These are phyloP conservation scores for Cantharis rustica DNA, from an alignment of 2,888 invertebrate species.

Conservation along the genomic window DNA sequence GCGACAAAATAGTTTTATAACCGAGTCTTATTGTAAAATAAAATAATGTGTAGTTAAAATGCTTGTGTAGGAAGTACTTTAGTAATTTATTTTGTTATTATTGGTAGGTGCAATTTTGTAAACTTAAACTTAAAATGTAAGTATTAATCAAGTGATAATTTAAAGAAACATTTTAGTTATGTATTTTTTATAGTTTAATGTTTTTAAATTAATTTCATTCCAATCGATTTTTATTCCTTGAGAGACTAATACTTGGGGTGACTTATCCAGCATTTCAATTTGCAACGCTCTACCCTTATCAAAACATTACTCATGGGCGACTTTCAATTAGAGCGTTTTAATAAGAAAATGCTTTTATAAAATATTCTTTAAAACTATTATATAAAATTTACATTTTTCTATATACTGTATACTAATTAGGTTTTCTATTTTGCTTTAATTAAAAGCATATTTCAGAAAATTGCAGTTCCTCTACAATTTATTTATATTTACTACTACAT, in stretches of 20 bases:
- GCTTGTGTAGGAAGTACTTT: background rate
- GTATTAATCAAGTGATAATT: background rate
- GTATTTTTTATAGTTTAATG: background rate
- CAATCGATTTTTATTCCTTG: background rate
- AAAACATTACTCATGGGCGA: conserved; percentile 3
- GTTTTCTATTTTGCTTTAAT: background rate
- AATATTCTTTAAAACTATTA: background rate
- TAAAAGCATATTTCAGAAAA: background rate
- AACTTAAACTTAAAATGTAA: background rate
- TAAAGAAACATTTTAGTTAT: background rate
- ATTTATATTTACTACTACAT: background rate
- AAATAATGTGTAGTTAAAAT: background rate
- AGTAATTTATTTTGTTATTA: background rate
- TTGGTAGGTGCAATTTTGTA: background rate
- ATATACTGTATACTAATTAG: background rate
- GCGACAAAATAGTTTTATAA: conserved; percentile 21
- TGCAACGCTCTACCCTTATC: conserved; percentile 1
- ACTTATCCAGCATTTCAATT: background rate
- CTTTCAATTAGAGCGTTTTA: conserved; percentile 3
- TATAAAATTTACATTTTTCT: background rate
- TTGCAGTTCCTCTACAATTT: background rate
- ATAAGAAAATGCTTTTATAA: background rate
- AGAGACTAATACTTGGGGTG: background rate
- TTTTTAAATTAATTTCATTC: background rate
- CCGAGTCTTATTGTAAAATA: background rate